Evolutionary conservation across 2,113 vertebrate genomes (phyloP).

Genomic region (Zosterops hypoxanthus): DNA sequence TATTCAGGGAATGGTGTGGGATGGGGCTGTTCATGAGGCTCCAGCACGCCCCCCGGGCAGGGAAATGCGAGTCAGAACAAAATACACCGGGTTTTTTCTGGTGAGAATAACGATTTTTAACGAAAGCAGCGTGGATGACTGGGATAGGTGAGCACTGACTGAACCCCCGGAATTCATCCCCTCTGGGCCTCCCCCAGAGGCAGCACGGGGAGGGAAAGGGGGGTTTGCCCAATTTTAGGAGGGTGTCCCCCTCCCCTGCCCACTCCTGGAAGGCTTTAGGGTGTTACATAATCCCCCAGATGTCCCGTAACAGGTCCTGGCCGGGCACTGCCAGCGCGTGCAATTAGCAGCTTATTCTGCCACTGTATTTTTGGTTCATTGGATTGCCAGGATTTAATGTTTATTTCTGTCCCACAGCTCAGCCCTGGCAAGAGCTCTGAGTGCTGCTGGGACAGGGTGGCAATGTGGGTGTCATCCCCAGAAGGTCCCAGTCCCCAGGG

Average conservation of each 20-base stretch:
- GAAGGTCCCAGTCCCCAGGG: not conserved
- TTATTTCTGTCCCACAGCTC: constrained; percentile 29
- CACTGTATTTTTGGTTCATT: constrained; percentile 58
- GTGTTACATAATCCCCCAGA: not conserved
- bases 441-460: rapidly evolving
- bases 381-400: constrained; percentile 58
- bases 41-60: rapidly evolving
- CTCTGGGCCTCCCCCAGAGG: rapidly evolving
- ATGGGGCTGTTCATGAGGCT: rapidly evolving
- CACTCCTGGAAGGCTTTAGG: not conserved
- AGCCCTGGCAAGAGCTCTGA: not conserved
- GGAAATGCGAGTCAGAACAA: not conserved
- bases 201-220: not conserved
- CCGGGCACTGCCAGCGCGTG: not conserved
- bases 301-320: not conserved
- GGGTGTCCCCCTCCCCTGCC: not conserved
- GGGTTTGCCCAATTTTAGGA: not conserved
- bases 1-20: not conserved
- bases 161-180: not conserved
- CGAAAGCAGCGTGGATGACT: rapidly evolving
- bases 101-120: rapidly evolving
- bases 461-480: rapidly evolving
- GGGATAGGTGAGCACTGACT: not conserved
- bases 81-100: rapidly evolving
- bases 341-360: constrained; percentile 55